Conservation (phyloP, 2,113 vertebrate genomes). For the Loxodonta africana region DNA sequence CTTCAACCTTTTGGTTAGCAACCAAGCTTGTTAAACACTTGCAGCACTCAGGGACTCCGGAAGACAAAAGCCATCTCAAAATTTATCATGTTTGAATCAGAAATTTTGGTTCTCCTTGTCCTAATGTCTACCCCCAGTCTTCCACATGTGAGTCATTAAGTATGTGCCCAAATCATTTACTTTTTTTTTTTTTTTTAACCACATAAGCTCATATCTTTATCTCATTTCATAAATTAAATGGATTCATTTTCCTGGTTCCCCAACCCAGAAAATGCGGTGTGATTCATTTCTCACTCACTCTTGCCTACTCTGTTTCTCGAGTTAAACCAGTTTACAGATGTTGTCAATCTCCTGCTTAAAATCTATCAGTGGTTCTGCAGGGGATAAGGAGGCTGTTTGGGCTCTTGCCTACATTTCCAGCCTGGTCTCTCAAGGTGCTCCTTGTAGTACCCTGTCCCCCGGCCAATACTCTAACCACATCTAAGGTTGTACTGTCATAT, state of each 20-base stretch:
- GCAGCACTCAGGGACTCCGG: background rate
- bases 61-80: background rate
- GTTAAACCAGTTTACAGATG: background rate
- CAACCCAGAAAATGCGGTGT: background rate
- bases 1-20: background rate
- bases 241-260: background rate
- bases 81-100: background rate
- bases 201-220: background rate
- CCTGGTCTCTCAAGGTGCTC: fast-evolving
- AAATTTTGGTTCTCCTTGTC: background rate
- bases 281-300: background rate
- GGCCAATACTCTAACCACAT: fast-evolving
- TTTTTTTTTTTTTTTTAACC: background rate
- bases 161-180: background rate
- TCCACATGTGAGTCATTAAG: background rate
- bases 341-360: background rate
- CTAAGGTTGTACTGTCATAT: fast-evolving
- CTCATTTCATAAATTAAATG: background rate
- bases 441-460: fast-evolving
- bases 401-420: background rate
- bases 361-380: background rate
- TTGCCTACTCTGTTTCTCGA: background rate
- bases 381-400: background rate
- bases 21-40: background rate
- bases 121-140: background rate